Conservation (phyloP, 2,888 invertebrate genomes). For the Chydorus sphaericus region DNA sequence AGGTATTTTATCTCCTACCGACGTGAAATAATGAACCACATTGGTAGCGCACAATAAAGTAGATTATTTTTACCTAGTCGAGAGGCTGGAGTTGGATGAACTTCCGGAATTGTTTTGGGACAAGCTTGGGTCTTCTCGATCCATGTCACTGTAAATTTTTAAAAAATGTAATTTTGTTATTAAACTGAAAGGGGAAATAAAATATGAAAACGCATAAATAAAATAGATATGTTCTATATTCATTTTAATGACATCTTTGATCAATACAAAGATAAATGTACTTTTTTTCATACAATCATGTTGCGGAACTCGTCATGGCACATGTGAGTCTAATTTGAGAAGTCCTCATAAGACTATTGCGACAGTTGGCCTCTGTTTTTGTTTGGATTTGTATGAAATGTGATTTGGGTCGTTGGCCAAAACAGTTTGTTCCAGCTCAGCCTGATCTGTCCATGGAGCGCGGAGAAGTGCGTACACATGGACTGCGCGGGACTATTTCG, state of each 20-base stretch:
- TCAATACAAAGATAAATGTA: not conserved
- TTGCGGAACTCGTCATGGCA: too few relatives aligned
- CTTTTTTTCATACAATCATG: too few relatives aligned
- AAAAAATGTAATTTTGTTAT: not conserved
- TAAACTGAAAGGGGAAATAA: too few relatives aligned
- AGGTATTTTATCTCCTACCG: not conserved
- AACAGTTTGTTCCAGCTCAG: too few relatives aligned
- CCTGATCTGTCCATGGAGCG: too few relatives aligned
- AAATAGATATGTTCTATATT: not conserved
- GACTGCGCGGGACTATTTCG: too few relatives aligned
- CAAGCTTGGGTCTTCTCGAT: slow-evolving; percentile 43
- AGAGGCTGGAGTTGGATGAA: slow-evolving; percentile 54
- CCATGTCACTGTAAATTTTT: slow-evolving; percentile 49
- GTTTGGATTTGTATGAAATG: slow-evolving; percentile 1
- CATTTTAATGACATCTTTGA: not conserved
- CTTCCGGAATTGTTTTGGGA: slow-evolving; percentile 42
- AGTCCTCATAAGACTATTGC: not conserved
- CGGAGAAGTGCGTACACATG: too few relatives aligned
- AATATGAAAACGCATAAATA: not conserved
- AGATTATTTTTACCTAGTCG: slow-evolving; percentile 35
- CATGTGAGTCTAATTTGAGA: not conserved
- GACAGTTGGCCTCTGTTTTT: not conserved
- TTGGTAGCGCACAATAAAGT: too few relatives aligned
- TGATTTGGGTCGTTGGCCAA: not conserved
- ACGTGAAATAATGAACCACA: not conserved